Percentiles rank a stretch among this genome's conserved stretches.
Conservation (phyloP, 2,113 vertebrate species). For the Chloropsis hardwickii region DNA sequence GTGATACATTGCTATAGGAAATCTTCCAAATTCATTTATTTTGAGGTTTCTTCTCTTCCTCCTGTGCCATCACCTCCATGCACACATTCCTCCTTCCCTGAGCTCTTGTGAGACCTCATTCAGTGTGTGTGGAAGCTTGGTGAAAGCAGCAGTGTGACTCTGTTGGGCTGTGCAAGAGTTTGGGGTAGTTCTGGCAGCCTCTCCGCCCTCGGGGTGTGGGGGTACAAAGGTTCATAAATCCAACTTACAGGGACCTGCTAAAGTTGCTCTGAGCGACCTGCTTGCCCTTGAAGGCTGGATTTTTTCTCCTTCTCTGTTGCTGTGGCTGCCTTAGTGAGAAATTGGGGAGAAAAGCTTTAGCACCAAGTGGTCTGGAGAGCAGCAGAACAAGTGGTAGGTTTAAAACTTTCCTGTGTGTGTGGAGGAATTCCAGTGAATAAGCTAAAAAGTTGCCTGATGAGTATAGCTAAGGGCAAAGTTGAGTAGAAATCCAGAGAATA, state of each 20-base stretch:
- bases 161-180: neutral
- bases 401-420: neutral
- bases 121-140: fast-evolving
- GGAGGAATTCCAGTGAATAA: neutral
- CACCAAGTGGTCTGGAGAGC: fast-evolving
- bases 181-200: neutral
- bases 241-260: neutral
- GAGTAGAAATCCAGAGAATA: neutral
- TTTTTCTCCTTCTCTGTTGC: neutral
- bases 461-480: neutral
- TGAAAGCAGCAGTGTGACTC: neutral
- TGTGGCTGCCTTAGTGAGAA: neutral
- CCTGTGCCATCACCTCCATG: fast-evolving
- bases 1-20: neutral
- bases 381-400: neutral
- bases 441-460: neutral
- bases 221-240: neutral
- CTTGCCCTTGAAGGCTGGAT: neutral
- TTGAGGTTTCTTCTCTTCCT: neutral
- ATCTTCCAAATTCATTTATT: neutral
- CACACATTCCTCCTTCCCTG: fast-evolving
- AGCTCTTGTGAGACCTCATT: neutral
- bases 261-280: neutral
- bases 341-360: neutral
- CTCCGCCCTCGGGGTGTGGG: fast-evolving